Conservation (phyloP, 2,797 vertebrate genomes). For the Naso thynnoides region DNA sequence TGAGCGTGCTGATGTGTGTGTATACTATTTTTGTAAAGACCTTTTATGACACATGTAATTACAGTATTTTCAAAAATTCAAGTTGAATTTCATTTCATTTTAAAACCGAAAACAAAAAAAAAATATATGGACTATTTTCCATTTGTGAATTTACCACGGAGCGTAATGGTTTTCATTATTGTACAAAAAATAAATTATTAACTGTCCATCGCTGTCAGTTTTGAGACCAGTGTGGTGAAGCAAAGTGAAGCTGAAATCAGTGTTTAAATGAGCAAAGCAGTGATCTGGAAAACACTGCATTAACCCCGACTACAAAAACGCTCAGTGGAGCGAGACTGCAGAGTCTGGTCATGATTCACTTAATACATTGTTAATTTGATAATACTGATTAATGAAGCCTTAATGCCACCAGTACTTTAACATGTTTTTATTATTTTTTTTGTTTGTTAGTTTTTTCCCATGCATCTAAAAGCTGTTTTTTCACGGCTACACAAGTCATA, state of each 20-base stretch:
- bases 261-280: neutral
- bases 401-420: too few relatives aligned
- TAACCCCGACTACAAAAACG: too few relatives aligned
- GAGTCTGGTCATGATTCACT: too few relatives aligned
- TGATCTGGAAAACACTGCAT: neutral
- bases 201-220: neutral
- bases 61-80: neutral
- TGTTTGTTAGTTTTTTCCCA: too few relatives aligned
- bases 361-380: too few relatives aligned
- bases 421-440: too few relatives aligned
- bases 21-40: slow-evolving; percentile 5
- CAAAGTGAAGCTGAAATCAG: neutral
- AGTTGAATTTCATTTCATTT: neutral
- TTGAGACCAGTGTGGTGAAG: neutral
- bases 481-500: too few relatives aligned
- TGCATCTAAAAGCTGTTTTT: too few relatives aligned
- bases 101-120: neutral
- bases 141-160: neutral
- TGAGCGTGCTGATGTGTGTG: slow-evolving; percentile 8
- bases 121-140: neutral
- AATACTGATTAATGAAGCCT: too few relatives aligned
- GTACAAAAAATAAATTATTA: slow-evolving; percentile 20
- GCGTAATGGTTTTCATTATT: neutral
- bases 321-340: too few relatives aligned
- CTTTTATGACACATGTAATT: slow-evolving; percentile 8